phyloP scores from a whole-genome alignment of 2,888 invertebrate species.

The Drosophila suboccidentalis region DNA sequence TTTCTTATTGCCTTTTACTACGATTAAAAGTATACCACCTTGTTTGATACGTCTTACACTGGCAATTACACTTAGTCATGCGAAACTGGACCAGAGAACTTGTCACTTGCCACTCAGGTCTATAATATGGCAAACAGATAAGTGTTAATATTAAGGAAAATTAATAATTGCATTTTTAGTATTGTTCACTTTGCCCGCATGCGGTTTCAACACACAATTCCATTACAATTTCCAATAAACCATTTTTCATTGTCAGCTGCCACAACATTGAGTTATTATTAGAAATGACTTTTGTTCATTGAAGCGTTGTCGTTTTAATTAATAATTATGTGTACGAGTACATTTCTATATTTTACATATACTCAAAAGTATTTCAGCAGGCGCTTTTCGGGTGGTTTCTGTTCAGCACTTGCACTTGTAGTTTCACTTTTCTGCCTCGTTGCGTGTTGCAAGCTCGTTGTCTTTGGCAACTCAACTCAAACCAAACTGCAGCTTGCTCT shows the following conservation, averaged over 20 bases:
- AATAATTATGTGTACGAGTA: slow-evolving; percentile 14
- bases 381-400: not conserved
- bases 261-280: slow-evolving; percentile 1
- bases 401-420: slow-evolving; percentile 24
- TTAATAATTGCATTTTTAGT: slow-evolving; percentile 18
- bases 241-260: not conserved
- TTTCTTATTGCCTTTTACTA: slow-evolving; percentile 56
- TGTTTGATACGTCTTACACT: slow-evolving; percentile 2
- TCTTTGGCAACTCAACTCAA: slow-evolving; percentile 24
- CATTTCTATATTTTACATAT: not conserved
- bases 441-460: slow-evolving; percentile 48
- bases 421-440: slow-evolving; percentile 60
- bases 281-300: slow-evolving; percentile 22
- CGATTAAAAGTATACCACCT: slow-evolving; percentile 9
- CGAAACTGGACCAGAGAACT: slow-evolving; percentile 40
- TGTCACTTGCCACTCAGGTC: slow-evolving; percentile 31
- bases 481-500: slow-evolving; percentile 57
- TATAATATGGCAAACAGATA: slow-evolving; percentile 35
- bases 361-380: not conserved
- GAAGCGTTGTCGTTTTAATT: slow-evolving; percentile 45
- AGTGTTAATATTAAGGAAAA: slow-evolving; percentile 4
- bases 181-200: not conserved
- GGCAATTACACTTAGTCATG: slow-evolving; percentile 37
- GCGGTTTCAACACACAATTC: slow-evolving; percentile 6
- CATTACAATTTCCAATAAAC: slow-evolving; percentile 2